Percentiles rank a stretch among this genome's conserved stretches.
Evolutionary conservation across 2,888 invertebrate species (phyloP).

Genomic region (Pterobdella sp.): DNA sequence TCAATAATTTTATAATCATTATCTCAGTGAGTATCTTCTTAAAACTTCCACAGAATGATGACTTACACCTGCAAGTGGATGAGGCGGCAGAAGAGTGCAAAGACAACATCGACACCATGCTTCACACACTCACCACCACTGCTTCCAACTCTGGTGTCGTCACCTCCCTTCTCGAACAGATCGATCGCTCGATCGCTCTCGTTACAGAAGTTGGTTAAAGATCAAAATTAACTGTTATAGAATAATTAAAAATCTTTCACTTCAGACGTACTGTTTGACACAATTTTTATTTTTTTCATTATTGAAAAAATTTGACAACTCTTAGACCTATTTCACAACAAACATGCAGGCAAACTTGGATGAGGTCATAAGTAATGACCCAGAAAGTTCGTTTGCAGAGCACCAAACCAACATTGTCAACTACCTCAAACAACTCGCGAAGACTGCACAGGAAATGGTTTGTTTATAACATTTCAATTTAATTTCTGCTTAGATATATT

Average conservation of each 20-base stretch:
- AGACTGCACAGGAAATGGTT: slow-evolving; percentile 62
- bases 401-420: slow-evolving; percentile 95
- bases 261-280: background rate
- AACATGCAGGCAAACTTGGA: too few relatives aligned
- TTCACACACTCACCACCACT: slow-evolving; percentile 61
- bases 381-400: slow-evolving; percentile 65
- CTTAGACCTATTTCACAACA: too few relatives aligned
- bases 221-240: too few relatives aligned
- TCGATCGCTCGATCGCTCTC: slow-evolving; percentile 59
- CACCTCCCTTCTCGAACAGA: slow-evolving; percentile 76
- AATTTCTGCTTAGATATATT: background rate
- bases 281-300: background rate
- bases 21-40: background rate
- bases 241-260: background rate
- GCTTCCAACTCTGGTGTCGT: slow-evolving; percentile 83
- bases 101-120: slow-evolving; percentile 69
- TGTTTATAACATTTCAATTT: background rate
- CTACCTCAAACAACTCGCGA: slow-evolving; percentile 83
- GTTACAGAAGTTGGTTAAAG: slow-evolving; percentile 29
- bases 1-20: too few relatives aligned
- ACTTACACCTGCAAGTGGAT: slow-evolving; percentile 74
- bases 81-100: slow-evolving; percentile 69
- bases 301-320: background rate
- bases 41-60: slow-evolving; percentile 57
- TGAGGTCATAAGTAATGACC: slow-evolving; percentile 19